Base-by-base conservation (phyloP, 2,888 invertebrate species). In the Macropis europaea region DNA sequence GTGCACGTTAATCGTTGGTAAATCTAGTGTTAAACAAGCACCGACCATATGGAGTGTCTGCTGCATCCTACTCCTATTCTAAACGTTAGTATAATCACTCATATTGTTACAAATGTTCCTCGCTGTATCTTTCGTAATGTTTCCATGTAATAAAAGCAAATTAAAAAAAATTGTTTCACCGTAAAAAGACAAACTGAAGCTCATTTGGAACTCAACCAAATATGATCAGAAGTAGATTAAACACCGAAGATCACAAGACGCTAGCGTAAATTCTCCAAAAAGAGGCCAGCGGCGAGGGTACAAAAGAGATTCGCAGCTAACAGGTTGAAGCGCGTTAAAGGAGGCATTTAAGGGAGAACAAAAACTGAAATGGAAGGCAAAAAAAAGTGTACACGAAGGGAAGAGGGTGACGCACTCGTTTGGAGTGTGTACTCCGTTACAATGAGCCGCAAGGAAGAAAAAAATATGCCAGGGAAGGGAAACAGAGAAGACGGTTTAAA, bases 401-500 rank as follows among this genome's bases (percentile, higher is more conserved):
- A 43, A 63, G 66, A 57, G 74, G 50, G 54, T 54, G 57, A 6
- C 63, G 64, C 74, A 68, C 63, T 59, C 42, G 63, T 36, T 42
- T 68, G 34, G 56, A 68, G 73, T 61, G 42, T 63, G 63, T 63
- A 73, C 60, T 75, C 68, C 56, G 74, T 59, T 68, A 68, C 68
- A 73, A 73, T 54, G 74, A 68, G 74, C 59, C 50, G 52, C 50
- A 22, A 43, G 38, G 40, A 73, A 34, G 43, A 24, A 34, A 32
- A 30, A 32, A 26, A 26, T 13, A 34, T 5, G 19, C 6, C 17
- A 15, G 30, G n/a, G 40, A 6, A 42, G 28, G 50, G 36, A 48
- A 53, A 61, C 47, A 61, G n/a, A 73, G 66, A 24, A 66, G 60
- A 71, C 56, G 50, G 59, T 57, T 71, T 71, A 71, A n/a, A 66